phyloP scores from a whole-genome alignment of 2,113 vertebrate genomes.

The Bos taurus region DNA sequence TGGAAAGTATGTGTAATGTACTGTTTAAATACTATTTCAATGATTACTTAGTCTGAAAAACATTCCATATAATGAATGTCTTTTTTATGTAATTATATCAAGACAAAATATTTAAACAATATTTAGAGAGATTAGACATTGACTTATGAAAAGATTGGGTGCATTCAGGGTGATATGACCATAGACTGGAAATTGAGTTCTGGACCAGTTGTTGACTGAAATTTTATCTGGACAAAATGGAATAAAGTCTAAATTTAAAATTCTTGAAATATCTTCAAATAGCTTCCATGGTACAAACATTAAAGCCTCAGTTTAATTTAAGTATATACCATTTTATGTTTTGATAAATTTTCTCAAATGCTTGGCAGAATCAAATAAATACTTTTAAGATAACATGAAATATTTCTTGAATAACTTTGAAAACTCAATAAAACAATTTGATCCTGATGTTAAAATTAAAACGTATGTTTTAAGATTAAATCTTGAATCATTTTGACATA shows the following conservation, averaged over 20 bases:
- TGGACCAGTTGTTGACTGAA: not conserved
- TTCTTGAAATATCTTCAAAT: not conserved
- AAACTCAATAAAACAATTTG: not conserved
- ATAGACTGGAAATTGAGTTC: not conserved
- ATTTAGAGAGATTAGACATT: not conserved
- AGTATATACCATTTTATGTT: not conserved
- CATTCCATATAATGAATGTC: not conserved
- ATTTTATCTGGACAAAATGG: not conserved
- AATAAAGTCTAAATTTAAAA: not conserved
- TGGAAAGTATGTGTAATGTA: not conserved
- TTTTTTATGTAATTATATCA: not conserved
- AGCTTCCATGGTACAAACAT: not conserved
- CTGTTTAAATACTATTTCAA: not conserved
- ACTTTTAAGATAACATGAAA: not conserved
- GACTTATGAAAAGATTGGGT: not conserved
- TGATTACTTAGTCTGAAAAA: not conserved
- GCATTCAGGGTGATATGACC: not conserved
- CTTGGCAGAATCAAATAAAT: not conserved
- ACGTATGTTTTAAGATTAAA: not conserved
- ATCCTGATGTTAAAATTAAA: not conserved
- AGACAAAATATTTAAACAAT: not conserved
- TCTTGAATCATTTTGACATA: not conserved
- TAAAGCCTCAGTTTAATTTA: not conserved
- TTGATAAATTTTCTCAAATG: not conserved
- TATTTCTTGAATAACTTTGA: not conserved